Base-by-base conservation (phyloP, 2,888 invertebrate species). In the Gymnoscelis rufifasciata region DNA sequence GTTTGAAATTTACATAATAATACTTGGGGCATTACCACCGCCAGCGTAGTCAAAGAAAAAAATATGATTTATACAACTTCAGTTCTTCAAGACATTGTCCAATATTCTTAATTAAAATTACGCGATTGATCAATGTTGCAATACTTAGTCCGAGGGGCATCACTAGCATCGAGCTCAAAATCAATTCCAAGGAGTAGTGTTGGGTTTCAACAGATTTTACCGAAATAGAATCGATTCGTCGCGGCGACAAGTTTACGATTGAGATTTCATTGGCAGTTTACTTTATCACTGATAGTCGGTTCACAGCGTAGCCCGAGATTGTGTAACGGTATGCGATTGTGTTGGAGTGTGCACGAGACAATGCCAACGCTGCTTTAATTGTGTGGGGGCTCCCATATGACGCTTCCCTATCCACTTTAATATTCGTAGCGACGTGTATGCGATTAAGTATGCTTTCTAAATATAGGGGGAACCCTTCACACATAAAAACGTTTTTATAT, bases 401-500 rank as follows among this genome's bases (percentile, higher is more conserved):
- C 80, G 83, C 72, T 74, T 74, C 82, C 80, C 83, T 77, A 75
- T 80, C 80, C 81, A 80, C 66, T 82, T 83, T 80, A 84, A 84
- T 84, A 86, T 86, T 84, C 78, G 62, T 62, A 74, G 74, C 75
- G 42, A 74, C 81, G 75, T 75, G 82, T 74, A 76, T 70, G 78
- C 83, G 81, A 83, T 84, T 83, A 83, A 86, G 81, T 79, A 74
- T 78, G 78, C 83, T 78, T 78, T 78, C 77, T 78, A 83, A 86
- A 84, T 80, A 83, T 78, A 81, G 82, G 83, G 47, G 82, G 74
- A 72, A 62, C 62, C 71, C 62, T 71, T 66, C 77, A 84, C 68
- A 78, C 84, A 79, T 71, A 62, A 65, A 60, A 35, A 58, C 48
- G 66, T 74, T 67, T 81, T 82, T 81, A 77, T 79, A 62, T 78